These are phyloP conservation scores for Tuberolachnus salignus DNA, from an alignment of 2,888 invertebrate species.

Conservation along the genomic window DNA sequence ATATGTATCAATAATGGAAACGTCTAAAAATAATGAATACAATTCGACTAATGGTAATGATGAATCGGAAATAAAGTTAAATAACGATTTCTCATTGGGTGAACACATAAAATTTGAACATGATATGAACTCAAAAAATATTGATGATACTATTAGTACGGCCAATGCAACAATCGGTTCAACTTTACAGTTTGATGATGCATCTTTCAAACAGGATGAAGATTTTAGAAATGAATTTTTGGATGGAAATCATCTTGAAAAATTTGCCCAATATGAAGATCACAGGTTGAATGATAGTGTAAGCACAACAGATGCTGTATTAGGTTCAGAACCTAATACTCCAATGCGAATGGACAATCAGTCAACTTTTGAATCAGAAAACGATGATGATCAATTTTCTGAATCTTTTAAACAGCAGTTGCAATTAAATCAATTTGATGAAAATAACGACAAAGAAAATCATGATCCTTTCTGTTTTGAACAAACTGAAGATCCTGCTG, in stretches of 20 bases:
- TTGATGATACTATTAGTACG: slow-evolving; percentile 17
- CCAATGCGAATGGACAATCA: slow-evolving; percentile 52
- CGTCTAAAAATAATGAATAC: slow-evolving; percentile 31
- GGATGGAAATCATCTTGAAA: slow-evolving; percentile 15
- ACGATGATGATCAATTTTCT: slow-evolving; percentile 35
- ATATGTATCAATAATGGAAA: slow-evolving; percentile 30
- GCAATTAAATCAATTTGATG: slow-evolving; percentile 33
- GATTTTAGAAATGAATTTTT: slow-evolving; percentile 30
- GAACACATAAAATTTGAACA: slow-evolving; percentile 26
- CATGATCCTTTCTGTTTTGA: slow-evolving; percentile 47
- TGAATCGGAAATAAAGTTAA: slow-evolving; percentile 14
- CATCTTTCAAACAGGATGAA: slow-evolving; percentile 28
- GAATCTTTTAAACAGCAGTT: slow-evolving; percentile 22
- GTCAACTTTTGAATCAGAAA: slow-evolving; percentile 52
- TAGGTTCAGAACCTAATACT: slow-evolving; percentile 49
- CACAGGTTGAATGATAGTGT: slow-evolving; percentile 41
- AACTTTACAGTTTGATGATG: slow-evolving; percentile 10
- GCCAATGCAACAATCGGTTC: slow-evolving; percentile 34
- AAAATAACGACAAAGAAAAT: slow-evolving; percentile 40
- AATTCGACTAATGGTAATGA: not conserved
- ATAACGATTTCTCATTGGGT: not conserved
- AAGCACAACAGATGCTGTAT: slow-evolving; percentile 46
- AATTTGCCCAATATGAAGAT: slow-evolving; percentile 15
- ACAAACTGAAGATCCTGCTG: slow-evolving; percentile 36
- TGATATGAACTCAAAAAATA: slow-evolving; percentile 29